A percentile compares a stretch with the other conserved stretches of the same genome.
Conservation (phyloP, 2,113 vertebrate species). For the Python bivittatus region DNA sequence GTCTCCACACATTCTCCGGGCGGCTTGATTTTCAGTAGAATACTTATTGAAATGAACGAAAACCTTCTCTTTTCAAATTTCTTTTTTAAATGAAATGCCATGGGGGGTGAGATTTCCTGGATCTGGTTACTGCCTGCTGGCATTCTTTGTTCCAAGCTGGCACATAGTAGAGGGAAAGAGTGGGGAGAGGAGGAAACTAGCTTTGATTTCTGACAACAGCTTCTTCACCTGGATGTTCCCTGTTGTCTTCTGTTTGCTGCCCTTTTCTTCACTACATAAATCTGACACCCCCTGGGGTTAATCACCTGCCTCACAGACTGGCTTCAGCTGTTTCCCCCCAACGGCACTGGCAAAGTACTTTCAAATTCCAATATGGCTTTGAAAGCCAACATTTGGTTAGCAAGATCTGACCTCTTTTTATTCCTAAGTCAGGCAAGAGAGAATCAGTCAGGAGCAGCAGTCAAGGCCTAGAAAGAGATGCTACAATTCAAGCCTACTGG, state of each 20-base stretch:
- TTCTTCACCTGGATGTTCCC: conserved; percentile 24
- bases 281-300: not conserved
- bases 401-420: fast-evolving
- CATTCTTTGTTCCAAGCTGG: not conserved
- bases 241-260: not conserved
- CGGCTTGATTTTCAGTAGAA: conserved; percentile 29
- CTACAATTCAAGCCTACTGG: not conserved
- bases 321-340: conserved; percentile 15
- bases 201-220: conserved; percentile 16
- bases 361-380: not conserved
- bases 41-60: conserved; percentile 46
- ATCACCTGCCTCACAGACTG: conserved; percentile 20
- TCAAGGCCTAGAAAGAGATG: too few species aligned
- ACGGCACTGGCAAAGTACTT: conserved; percentile 16
- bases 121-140: not conserved
- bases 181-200: not conserved
- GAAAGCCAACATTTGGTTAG: not conserved
- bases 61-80: conserved; percentile 39
- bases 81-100: not conserved
- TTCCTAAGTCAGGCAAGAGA: not conserved
- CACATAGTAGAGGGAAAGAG: not conserved
- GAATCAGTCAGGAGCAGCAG: not conserved
- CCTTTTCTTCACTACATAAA: not conserved
- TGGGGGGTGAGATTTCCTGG: not conserved
- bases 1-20: conserved; percentile 22